Evolutionary conservation across 1,140 invertebrate species (phyloP), one percentile per base, ranked within the genome.

Genomic region (Listronotus bonariensis): DNA sequence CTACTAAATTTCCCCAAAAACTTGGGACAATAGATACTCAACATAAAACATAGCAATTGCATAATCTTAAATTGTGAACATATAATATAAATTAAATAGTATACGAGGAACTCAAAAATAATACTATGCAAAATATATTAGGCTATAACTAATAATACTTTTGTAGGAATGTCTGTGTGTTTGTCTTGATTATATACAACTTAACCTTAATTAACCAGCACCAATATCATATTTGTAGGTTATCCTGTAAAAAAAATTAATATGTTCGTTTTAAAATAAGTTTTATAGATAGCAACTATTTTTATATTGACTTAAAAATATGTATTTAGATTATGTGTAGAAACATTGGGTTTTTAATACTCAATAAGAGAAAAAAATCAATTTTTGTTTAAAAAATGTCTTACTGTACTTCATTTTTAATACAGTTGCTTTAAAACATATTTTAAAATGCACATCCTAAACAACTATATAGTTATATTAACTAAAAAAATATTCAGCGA

Each of bases 121-220:
- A 48, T 45, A 15, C 49, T 58, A 36, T 36, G 42, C 40, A 63
- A 64, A 61, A 60, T 46, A 36, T 59, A 43, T 36, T 49, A 66
- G 38, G 32, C 49, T 63, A 66, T 57, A 65, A 72, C 64, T 76
- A 77, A 74, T 77, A 77, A 77, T 77, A 77, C 75, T 76, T 75
- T 67, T 49, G 51, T 74, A 76, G 75, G 75, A 77, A 77, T 76
- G 75, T 77, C 74, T 74, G 61, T 72, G 65, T 68, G 66, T 68
- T 65, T 59, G 48, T 49, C 17, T 58, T 10, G 20, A 65, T 48
- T 73, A 77, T 72, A 42, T 75, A 76, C 69, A 77, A 75, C 70
- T 73, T 76, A 77, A 76, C 40, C 60, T 60, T 64, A 68, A 56
- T 58, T 70, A 66, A 75, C 75, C 75, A 76, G 75, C 75, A 76